These are phyloP conservation scores for Drosophila austrosaltans DNA, from an alignment of 2,888 invertebrate species.

Conservation along the genomic window DNA sequence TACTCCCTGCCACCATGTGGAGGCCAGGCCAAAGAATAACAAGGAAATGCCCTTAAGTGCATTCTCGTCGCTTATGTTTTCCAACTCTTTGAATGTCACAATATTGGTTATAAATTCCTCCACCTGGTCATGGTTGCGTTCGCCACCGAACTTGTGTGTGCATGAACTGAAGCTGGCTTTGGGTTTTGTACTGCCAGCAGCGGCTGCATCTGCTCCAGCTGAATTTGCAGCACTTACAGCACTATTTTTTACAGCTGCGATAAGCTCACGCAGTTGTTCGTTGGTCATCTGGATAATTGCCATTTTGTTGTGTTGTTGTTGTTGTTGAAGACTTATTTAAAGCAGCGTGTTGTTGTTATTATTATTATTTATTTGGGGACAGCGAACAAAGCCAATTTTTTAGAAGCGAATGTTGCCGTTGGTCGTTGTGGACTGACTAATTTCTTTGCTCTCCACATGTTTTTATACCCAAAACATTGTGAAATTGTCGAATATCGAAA, in stretches of 20 bases:
- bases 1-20: conserved; percentile 82
- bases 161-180: conserved; percentile 80
- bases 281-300: conserved; percentile 72
- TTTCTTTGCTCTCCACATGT: neutral
- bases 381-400: conserved; percentile 64
- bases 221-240: conserved; percentile 49
- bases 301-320: conserved; percentile 58
- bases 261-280: conserved; percentile 78
- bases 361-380: conserved; percentile 1
- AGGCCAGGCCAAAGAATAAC: conserved; percentile 76
- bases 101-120: conserved; percentile 80
- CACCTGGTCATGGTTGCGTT: conserved; percentile 79
- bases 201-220: conserved; percentile 20
- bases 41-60: conserved; percentile 80
- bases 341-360: conserved; percentile 5
- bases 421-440: conserved; percentile 56
- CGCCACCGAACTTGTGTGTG: conserved; percentile 68
- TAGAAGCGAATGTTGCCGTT: conserved; percentile 62
- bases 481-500: conserved; percentile 61
- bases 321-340: conserved; percentile 14
- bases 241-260: conserved; percentile 71
- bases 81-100: conserved; percentile 79
- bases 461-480: conserved; percentile 56
- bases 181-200: conserved; percentile 40
- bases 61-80: conserved; percentile 77